Base-by-base conservation (phyloP, 1,140 invertebrate genomes). In the Drosophila kanapiae region DNA sequence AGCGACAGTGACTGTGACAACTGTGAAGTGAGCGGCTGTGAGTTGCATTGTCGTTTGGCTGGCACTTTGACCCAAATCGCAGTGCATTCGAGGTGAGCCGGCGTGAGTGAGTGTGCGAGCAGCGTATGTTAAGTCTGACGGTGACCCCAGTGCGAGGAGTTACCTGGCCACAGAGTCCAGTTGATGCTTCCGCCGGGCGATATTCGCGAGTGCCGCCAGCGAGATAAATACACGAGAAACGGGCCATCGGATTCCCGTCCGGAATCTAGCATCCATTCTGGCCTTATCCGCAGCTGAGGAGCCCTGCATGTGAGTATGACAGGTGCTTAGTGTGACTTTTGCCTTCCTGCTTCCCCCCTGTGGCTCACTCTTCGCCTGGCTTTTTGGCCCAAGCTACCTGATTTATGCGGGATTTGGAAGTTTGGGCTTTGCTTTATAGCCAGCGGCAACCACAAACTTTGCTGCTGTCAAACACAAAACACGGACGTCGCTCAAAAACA, bases 31-130 rank as follows among this genome's bases (percentile, higher is more conserved):
- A 64, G 84, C 72, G 58, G 62, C 56, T 88, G 23, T 23, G 23
- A 23, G 23, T 23, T 23, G 80, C 84, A 88, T 88, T 88, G 74
- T 75, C 80, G 69, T 65, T 90, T 75, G 78, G 84, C 71, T 81
- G 78, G 54, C 78, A 90, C 84, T 84, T 72, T 88, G 85, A 90
- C 85, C 85, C 82, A 88, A 90, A 88, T 88, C 81, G 80, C 53
- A 68, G 33, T 54, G 74, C 47, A 57, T 59, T 40, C 49, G 37
- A 51, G 47, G 38, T 57, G 63, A 60, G 47, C 49, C 45, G 42
- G 63, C 43, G 42, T 38, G 47, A 45, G 47, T 56, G 56, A 40
- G 38, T 56, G 60, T 67, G 42, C 54, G 38, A 33, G 57, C 54
- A 33, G 51, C 54, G 75, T 61, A 42, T 49, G 43, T 35, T 68